phyloP scores from a whole-genome alignment of 2,888 invertebrate genomes.

The Aporophyla nigra region DNA sequence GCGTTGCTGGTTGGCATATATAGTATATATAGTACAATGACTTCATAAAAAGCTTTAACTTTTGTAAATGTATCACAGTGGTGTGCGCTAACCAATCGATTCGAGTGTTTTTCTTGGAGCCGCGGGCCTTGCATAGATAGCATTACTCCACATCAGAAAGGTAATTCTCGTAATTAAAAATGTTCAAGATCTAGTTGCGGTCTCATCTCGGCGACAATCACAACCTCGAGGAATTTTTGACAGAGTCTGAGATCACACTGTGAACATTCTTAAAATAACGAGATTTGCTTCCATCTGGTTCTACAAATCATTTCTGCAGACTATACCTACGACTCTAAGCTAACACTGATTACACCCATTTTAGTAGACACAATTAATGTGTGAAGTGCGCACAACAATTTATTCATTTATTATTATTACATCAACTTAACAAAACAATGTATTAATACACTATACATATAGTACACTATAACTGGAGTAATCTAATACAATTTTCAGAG shows the following conservation, averaged over 20 bases:
- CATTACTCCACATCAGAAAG: not conserved
- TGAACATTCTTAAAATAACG: too few relatives aligned
- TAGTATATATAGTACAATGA: not conserved
- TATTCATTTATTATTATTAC: too few relatives aligned
- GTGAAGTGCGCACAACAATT: conserved; percentile 1
- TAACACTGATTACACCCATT: not conserved
- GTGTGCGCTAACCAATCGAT: conserved; percentile 40
- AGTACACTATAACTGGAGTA: not conserved
- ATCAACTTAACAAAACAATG: not conserved
- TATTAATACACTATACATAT: not conserved
- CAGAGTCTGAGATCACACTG: too few relatives aligned
- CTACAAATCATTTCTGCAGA: conserved; percentile 13
- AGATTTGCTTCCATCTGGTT: not conserved
- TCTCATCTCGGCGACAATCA: too few relatives aligned
- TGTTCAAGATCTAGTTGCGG: too few relatives aligned
- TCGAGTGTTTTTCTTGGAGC: conserved; percentile 3
- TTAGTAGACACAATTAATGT: not conserved
- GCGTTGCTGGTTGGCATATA: not conserved
- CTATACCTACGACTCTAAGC: not conserved
- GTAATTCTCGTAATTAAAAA: too few relatives aligned
- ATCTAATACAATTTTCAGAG: conserved; percentile 3
- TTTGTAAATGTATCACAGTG: conserved; percentile 32
- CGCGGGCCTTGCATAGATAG: not conserved
- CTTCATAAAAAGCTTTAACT: conserved; percentile 15
- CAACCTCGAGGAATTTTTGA: too few relatives aligned